phyloP scores from a whole-genome alignment of 1,140 invertebrate genomes.

The Uloborus diversus region DNA sequence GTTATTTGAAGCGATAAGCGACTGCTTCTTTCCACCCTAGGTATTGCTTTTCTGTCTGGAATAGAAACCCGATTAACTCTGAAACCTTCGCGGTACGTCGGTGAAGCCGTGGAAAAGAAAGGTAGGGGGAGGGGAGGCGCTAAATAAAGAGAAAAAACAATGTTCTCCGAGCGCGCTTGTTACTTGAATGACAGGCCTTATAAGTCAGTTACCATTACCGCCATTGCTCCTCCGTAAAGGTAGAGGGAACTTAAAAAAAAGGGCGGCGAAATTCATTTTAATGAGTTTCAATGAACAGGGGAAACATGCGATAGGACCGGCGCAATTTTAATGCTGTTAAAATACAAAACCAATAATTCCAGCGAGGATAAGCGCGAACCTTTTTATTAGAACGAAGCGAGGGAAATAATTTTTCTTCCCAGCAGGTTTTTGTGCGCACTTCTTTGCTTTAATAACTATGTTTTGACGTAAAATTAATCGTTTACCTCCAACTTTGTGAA shows the following conservation, averaged over 20 bases:
- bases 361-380: slow-evolving; percentile 1
- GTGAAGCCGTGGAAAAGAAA: not conserved
- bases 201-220: slow-evolving; percentile 32
- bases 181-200: slow-evolving; percentile 36
- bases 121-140: not conserved
- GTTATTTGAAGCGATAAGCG: not conserved
- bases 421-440: slow-evolving; percentile 10
- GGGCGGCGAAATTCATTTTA: slow-evolving; percentile 26
- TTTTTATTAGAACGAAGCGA: slow-evolving; percentile 28
- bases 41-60: not conserved
- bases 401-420: slow-evolving; percentile 19
- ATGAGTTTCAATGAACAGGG: slow-evolving; percentile 15
- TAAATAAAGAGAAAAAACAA: not conserved
- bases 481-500: not conserved
- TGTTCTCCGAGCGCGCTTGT: not conserved
- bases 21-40: not conserved
- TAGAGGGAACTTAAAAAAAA: slow-evolving; percentile 6
- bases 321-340: slow-evolving; percentile 20
- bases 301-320: not conserved
- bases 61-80: slow-evolving; percentile 46
- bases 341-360: slow-evolving; percentile 38
- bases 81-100: slow-evolving; percentile 10
- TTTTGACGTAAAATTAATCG: slow-evolving; percentile 48
- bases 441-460: slow-evolving; percentile 48
- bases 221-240: slow-evolving; percentile 37